These are phyloP conservation scores for Thermophis baileyi DNA, from an alignment of 2,113 vertebrate genomes.

Conservation along the genomic window DNA sequence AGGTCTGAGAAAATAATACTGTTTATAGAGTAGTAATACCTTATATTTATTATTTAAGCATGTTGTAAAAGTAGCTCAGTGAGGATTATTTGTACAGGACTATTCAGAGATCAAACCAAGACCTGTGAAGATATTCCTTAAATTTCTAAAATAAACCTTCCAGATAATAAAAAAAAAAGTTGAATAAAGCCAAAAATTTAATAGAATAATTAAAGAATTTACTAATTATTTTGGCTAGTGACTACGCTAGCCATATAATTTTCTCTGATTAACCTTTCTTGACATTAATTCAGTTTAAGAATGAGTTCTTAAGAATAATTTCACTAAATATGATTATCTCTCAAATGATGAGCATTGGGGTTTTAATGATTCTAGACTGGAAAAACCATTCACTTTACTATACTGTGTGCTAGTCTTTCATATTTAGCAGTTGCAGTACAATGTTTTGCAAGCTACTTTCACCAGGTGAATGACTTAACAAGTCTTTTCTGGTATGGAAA, in stretches of 20 bases:
- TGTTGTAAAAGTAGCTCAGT: neutral
- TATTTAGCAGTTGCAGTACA: neutral
- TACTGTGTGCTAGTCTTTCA: neutral
- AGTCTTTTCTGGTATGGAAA: neutral
- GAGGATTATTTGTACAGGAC: neutral
- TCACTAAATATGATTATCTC: neutral
- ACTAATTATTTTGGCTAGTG: neutral
- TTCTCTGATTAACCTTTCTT: neutral
- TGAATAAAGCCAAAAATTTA: neutral
- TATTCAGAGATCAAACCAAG: neutral
- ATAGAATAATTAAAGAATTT: neutral
- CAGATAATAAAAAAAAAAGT: neutral
- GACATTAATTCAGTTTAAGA: neutral
- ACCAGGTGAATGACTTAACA: neutral
- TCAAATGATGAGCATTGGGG: neutral
- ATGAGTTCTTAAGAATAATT: neutral
- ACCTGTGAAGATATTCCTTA: neutral
- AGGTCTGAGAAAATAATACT: neutral
- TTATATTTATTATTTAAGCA: neutral
- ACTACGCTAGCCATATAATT: no score
- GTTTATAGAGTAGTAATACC: neutral
- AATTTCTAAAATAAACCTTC: neutral
- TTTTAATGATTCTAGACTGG: neutral
- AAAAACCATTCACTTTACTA: neutral
- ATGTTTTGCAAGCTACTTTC: neutral